Base-by-base conservation (phyloP, 2,113 vertebrate species). In the Nansenia antarctica region DNA sequence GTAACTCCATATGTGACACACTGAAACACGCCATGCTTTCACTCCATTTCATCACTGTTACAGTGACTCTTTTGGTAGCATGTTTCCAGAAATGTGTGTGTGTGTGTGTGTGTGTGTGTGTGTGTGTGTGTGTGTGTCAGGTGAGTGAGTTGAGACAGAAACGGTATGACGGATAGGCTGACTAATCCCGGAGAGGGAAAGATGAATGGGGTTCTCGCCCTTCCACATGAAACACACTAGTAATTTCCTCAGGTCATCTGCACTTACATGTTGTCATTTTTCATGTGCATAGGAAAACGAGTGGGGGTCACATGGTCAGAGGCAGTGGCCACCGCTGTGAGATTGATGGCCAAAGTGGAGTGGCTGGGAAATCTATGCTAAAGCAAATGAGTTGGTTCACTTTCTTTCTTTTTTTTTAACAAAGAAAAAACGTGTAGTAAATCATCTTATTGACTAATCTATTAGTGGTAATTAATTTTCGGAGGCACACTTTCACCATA, bases 401-500 rank as follows among this genome's bases (percentile, higher is more conserved):
- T 2, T 34, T 11, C 18, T 9, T n/a, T n/a, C n/a, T n/a, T n/a
- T n/a, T n/a, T n/a, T n/a, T 45, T 62, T 39, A 27, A n/a, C 3
- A 42, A 49, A 67, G 61, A 65, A 39, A 76, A 55, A 75, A 68
- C 27, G 31, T 73, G 65, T 72, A 78, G 69, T 74, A 64, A 70
- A 80, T 80, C 52, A 62, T 73, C 34, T 65, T 73, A 78, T 80
- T 47, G 65, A 80, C 67, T 70, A 65, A 68, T 65, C 73, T 72
- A 80, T 78, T 72, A 82, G 42, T 75, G 69, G 65, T 74, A 58
- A 72, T 81, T 73, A 69, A 81, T 84, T n/a, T n/a, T 67, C 67
- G 58, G 14, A 14, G 49, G 37, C 64, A 32, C 47, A 68, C 55
- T 49, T 58, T 29, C 11, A 69, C 42, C 57, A 34, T 22, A 49